These are phyloP conservation scores for Pogonomyrmex barbatus DNA, from an alignment of 1,140 invertebrate genomes.

Conservation along the genomic window DNA sequence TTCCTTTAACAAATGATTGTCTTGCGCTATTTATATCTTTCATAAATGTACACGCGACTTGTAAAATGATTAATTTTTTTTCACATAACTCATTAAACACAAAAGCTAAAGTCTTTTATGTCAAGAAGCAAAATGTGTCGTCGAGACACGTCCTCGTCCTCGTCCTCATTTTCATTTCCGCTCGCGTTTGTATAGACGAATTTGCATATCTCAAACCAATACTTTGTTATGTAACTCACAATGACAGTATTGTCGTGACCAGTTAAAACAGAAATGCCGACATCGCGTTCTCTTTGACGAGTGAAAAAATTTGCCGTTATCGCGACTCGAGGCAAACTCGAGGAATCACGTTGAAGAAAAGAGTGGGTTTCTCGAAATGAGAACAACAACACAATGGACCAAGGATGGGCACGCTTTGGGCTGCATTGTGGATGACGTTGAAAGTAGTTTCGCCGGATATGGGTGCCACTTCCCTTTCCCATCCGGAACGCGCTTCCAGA, in stretches of 20 bases:
- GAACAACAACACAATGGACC: constrained; percentile 71
- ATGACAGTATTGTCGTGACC: not conserved
- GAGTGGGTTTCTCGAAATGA: constrained; percentile 65
- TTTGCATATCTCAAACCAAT: constrained; percentile 39
- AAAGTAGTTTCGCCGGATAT: constrained; percentile 73
- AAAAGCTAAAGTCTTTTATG: not conserved
- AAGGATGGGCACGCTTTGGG: constrained; percentile 67
- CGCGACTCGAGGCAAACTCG: constrained; percentile 44
- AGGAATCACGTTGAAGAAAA: constrained; percentile 44
- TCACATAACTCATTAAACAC: constrained; percentile 2
- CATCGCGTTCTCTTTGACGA: constrained; percentile 17
- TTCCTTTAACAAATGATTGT: not conserved
- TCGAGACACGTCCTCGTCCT: constrained; percentile 24
- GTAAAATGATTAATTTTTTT: constrained; percentile 15
- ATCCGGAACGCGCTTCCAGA: constrained; percentile 56
- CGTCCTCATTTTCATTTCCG: not conserved
- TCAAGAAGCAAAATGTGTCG: not conserved
- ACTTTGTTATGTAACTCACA: constrained; percentile 18
- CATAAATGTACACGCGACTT: not conserved
- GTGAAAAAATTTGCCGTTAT: constrained; percentile 59
- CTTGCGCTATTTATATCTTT: not conserved
- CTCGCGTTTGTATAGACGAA: not conserved
- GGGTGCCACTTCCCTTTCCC: constrained; percentile 71
- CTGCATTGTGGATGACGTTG: constrained; percentile 69
- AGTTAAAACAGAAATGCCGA: constrained; percentile 30